Evolutionary conservation across 2,113 vertebrate genomes (phyloP).

Genomic region (Brachionichthys hirsutus): DNA sequence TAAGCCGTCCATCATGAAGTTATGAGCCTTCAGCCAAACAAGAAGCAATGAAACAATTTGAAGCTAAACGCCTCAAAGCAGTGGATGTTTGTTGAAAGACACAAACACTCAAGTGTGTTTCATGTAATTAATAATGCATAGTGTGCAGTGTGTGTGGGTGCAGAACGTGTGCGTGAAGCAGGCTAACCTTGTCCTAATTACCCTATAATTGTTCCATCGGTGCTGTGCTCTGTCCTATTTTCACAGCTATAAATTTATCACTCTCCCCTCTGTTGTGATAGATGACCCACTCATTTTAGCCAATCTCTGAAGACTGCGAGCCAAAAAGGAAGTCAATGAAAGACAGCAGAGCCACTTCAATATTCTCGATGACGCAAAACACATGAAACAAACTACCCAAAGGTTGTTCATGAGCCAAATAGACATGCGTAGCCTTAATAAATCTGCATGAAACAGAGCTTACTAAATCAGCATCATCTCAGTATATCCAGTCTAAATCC

Average conservation of each 20-base stretch:
- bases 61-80: slow-evolving; percentile 16
- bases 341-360: slow-evolving; percentile 44
- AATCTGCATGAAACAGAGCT: too few relatives aligned
- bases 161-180: slow-evolving; percentile 23
- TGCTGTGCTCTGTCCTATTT: slow-evolving; percentile 73
- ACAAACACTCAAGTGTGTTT: slow-evolving; percentile 5
- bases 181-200: slow-evolving; percentile 80
- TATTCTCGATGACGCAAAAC: too few relatives aligned
- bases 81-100: slow-evolving; percentile 3
- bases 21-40: neutral
- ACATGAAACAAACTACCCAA: too few relatives aligned
- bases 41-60: slow-evolving; percentile 32
- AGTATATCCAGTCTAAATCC: slow-evolving; percentile 3
- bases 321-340: slow-evolving; percentile 52
- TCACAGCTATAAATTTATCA: slow-evolving; percentile 73
- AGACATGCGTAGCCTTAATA: too few relatives aligned
- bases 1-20: too few relatives aligned
- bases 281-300: slow-evolving; percentile 73
- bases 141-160: slow-evolving; percentile 15
- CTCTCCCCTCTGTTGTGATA: slow-evolving; percentile 68
- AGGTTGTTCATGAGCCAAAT: too few relatives aligned
- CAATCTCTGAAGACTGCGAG: slow-evolving; percentile 63
- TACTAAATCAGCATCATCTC: neutral
- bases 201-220: slow-evolving; percentile 65
- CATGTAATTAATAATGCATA: slow-evolving; percentile 43